A percentile compares a stretch with the other conserved stretches of the same genome.
Conservation (phyloP, 2,113 vertebrate genomes). For the Panurus biarmicus region DNA sequence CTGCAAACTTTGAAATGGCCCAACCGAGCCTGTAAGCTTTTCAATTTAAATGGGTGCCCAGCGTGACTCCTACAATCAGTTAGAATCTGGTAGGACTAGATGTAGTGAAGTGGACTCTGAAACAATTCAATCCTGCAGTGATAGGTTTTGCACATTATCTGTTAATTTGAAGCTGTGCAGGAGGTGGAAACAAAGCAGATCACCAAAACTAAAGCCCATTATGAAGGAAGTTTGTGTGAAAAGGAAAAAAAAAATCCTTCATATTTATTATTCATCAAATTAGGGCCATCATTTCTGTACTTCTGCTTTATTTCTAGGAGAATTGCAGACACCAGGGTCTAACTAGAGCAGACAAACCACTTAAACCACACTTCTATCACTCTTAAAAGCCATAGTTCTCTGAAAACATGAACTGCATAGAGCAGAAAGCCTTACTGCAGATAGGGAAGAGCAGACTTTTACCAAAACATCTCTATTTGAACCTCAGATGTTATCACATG, state of each 20-base stretch:
- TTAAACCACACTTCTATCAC: neutral
- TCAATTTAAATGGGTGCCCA: constrained; percentile 60
- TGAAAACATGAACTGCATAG: neutral
- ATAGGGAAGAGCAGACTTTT: neutral
- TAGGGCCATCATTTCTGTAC: neutral
- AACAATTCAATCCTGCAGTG: neutral
- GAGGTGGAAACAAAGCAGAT: neutral
- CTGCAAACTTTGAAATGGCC: constrained; percentile 71
- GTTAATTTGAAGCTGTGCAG: neutral
- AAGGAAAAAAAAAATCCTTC: neutral
- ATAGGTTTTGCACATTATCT: neutral
- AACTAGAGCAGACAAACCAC: neutral
- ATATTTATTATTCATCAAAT: neutral
- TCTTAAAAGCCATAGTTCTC: neutral
- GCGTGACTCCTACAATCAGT: constrained; percentile 25
- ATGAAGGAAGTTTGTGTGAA: neutral
- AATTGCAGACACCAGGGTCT: neutral
- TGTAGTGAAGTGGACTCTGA: neutral
- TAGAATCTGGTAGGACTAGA: constrained; percentile 43
- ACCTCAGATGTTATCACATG: neutral
- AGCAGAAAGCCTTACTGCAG: neutral
- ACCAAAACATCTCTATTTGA: neutral
- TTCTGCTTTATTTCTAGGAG: neutral
- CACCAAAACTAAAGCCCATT: neutral
- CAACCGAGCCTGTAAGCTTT: constrained; percentile 61